Evolutionary conservation across 1,140 invertebrate genomes (phyloP).

Genomic region (Bombus waltoni): DNA sequence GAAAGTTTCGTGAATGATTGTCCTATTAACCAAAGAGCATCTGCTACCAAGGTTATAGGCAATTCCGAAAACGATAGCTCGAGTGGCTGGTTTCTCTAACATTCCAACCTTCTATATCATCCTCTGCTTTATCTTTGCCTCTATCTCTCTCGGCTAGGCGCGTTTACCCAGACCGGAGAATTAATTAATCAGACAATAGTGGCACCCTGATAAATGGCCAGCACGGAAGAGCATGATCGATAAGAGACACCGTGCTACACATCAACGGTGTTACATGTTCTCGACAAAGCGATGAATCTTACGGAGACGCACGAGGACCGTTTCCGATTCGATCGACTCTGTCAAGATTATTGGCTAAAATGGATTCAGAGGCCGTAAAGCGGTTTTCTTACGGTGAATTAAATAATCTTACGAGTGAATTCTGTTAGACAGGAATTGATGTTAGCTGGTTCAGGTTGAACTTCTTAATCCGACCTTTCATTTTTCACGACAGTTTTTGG

Average conservation of each 20-base stretch:
- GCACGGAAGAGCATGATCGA: conserved; percentile 38
- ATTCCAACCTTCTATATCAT: not conserved
- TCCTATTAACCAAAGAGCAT: conserved; percentile 36
- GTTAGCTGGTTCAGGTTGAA: not conserved
- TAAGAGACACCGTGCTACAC: conserved; percentile 26
- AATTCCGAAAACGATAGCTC: conserved; percentile 44
- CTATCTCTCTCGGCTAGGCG: not conserved
- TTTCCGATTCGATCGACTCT: conserved; percentile 2
- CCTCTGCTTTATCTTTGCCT: not conserved
- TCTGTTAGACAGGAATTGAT: not conserved
- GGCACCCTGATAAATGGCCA: conserved; percentile 48
- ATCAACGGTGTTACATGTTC: conserved; percentile 10
- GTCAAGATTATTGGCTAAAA: not conserved
- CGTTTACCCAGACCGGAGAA: conserved; percentile 1
- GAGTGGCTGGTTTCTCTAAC: conserved; percentile 15
- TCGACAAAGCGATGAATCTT: not conserved
- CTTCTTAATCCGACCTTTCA: too few species aligned
- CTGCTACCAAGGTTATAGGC: conserved; percentile 24
- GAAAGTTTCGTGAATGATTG: conserved; percentile 28
- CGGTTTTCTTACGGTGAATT: too few species aligned
- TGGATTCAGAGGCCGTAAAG: not conserved
- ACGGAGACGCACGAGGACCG: not conserved
- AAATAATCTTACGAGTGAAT: not conserved
- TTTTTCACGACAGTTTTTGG: not conserved
- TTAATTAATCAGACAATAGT: conserved; percentile 56